These are phyloP conservation scores for Graptemys geographica DNA, from an alignment of 2,797 vertebrate species.

Conservation along the genomic window DNA sequence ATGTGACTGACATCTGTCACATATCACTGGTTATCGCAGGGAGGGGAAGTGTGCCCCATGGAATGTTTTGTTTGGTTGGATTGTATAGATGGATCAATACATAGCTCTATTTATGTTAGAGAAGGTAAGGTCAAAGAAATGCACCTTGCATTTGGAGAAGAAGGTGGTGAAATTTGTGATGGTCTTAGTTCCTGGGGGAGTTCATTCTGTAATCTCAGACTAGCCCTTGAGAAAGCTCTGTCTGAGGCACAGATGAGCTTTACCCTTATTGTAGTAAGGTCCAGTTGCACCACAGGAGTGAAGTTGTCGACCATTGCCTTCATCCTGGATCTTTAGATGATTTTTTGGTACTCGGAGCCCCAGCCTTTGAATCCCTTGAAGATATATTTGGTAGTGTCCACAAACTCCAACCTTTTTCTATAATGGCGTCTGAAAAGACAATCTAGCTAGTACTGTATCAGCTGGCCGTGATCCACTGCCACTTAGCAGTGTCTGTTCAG, in stretches of 20 bases:
- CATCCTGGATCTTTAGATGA: too few species aligned
- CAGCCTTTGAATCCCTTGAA: too few species aligned
- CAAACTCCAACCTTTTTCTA: too few species aligned
- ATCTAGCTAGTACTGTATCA: too few species aligned
- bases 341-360: too few species aligned
- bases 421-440: too few species aligned
- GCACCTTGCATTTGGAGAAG: neutral
- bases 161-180: neutral
- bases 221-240: neutral
- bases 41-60: accelerated
- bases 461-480: too few species aligned
- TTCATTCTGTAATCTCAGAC: neutral
- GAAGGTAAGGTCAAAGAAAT: neutral
- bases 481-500: too few species aligned
- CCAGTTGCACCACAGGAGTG: neutral
- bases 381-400: too few species aligned
- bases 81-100: neutral
- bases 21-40: neutral
- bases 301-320: neutral
- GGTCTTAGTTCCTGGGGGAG: neutral
- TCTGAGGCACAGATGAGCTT: neutral
- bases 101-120: neutral
- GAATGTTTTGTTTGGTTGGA: neutral
- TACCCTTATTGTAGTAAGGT: neutral
- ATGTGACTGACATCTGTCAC: neutral